These are phyloP conservation scores for Eupithecia vulgata DNA, from an alignment of 2,888 invertebrate species.

Conservation along the genomic window DNA sequence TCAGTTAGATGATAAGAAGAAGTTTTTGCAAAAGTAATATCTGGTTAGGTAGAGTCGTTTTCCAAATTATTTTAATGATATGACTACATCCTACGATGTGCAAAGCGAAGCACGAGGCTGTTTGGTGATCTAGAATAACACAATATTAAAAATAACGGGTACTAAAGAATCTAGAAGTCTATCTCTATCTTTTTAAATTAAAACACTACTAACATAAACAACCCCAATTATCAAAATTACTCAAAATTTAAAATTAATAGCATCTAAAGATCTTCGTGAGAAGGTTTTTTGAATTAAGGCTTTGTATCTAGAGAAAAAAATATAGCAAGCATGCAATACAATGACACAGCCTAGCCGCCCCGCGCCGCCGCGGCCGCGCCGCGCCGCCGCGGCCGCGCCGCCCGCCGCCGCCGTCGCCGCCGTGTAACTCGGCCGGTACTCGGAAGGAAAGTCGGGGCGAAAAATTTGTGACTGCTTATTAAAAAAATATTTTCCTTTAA, in stretches of 20 bases:
- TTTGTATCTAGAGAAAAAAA: neutral
- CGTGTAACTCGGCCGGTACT: too few relatives aligned
- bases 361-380: neutral
- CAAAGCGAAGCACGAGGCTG: neutral
- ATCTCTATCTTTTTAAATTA: neutral
- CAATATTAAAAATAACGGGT: neutral
- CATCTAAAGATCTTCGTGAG: neutral
- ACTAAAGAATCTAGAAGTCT: neutral
- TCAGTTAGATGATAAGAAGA: neutral
- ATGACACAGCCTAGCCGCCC: neutral
- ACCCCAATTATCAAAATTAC: neutral
- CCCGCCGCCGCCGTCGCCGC: too few relatives aligned
- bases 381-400: too few relatives aligned
- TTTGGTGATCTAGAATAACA: neutral
- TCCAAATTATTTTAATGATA: neutral
- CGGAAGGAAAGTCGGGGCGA: neutral
- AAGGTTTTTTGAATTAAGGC: neutral
- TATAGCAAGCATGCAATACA: neutral
- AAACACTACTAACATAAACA: neutral
- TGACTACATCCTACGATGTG: neutral
- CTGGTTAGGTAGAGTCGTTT: neutral
- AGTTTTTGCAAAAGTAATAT: neutral
- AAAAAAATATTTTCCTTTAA: too few relatives aligned
- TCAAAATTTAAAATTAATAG: neutral
- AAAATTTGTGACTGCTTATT: neutral